Base-by-base conservation (phyloP, 2,888 invertebrate species). In the Meiosimyza platycephala region DNA sequence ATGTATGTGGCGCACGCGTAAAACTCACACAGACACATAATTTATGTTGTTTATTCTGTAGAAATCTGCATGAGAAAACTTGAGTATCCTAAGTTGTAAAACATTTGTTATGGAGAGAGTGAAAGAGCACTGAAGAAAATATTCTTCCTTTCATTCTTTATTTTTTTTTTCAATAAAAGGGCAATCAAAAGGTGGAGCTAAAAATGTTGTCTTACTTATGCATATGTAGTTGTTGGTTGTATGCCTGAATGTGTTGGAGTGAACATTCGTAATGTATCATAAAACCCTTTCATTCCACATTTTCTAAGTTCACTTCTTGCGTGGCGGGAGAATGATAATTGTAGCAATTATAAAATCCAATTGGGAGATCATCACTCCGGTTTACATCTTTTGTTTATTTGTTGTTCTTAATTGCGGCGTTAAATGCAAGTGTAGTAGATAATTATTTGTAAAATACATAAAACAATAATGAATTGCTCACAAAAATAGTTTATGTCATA, bases 291-390 rank as follows among this genome's bases (percentile, higher is more conserved):
- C n/a, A 6, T 57, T 55, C 16, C 9, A 1, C 16, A 28, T 57
- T 15, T 16, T 16, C n/a, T 18, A 3, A 4, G 22, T 5, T 40
- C 22, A 47, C 18, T 12, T 47, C 47, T 15, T 54, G 33, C 28
- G 22, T 52, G 82, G 82, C 81, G 83, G 81, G 83, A 81, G 83
- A 83, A 85, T 85, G 85, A 85, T 86, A 86, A 86, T 86, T 86
- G 84, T 83, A 80, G 85, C 85, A 86, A 86, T 86, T 86, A 86
- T 85, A 85, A 85, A 85, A 86, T 85, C 85, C 86, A 86, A 86
- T 86, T 85, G 85, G 83, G 82, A 83, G 84, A 86, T 85, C 85
- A 86, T 85, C 68, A 51, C 33, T 40, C 6, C 28, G 48, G 22
- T n/a, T 51, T 51, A 15, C 16, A 12, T 2, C 55, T 60, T 48